Evolutionary conservation across 1,140 invertebrate species (phyloP).

Genomic region (Drosophila auraria): DNA sequence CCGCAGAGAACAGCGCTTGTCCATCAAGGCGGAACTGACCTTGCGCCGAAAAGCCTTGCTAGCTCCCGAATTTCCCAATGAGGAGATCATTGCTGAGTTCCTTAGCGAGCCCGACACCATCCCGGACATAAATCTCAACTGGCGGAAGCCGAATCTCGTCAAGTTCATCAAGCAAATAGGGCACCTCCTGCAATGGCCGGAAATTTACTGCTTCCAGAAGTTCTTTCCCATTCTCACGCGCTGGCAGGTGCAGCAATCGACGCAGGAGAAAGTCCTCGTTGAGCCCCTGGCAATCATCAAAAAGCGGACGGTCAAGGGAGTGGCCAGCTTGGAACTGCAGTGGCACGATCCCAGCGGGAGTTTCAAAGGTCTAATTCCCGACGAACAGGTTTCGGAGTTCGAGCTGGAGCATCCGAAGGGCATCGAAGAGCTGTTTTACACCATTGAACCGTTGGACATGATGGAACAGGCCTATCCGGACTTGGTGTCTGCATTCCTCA

Average conservation of each 20-base stretch:
- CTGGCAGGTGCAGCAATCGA: constrained; percentile 86
- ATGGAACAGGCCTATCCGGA: constrained; percentile 89
- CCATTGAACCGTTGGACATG: constrained; percentile 89
- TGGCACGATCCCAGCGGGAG: constrained; percentile 87
- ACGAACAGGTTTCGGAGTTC: constrained; percentile 85
- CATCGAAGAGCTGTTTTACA: constrained; percentile 86
- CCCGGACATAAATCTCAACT: constrained; percentile 86
- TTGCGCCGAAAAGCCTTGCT: constrained; percentile 89
- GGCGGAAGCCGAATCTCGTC: constrained; percentile 89
- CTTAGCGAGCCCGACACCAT: constrained; percentile 86
- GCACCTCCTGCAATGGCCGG: constrained; percentile 90
- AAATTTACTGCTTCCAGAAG: constrained; percentile 91
- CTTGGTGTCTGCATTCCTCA: constrained; percentile 88
- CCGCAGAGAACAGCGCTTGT: constrained; percentile 87
- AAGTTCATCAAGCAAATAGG: constrained; percentile 90
- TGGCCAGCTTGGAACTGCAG: constrained; percentile 89
- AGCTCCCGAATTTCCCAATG: constrained; percentile 89
- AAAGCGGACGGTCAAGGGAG: constrained; percentile 82
- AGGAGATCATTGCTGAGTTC: constrained; percentile 92
- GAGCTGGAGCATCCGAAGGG: constrained; percentile 84
- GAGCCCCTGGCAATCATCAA: constrained; percentile 87
- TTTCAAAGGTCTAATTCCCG: constrained; percentile 87
- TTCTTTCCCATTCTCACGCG: constrained; percentile 91
- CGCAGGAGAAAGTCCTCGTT: constrained; percentile 33
- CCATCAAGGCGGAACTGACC: constrained; percentile 89